These are phyloP conservation scores for Phania funesta DNA, from an alignment of 2,888 invertebrate genomes.

Conservation along the genomic window DNA sequence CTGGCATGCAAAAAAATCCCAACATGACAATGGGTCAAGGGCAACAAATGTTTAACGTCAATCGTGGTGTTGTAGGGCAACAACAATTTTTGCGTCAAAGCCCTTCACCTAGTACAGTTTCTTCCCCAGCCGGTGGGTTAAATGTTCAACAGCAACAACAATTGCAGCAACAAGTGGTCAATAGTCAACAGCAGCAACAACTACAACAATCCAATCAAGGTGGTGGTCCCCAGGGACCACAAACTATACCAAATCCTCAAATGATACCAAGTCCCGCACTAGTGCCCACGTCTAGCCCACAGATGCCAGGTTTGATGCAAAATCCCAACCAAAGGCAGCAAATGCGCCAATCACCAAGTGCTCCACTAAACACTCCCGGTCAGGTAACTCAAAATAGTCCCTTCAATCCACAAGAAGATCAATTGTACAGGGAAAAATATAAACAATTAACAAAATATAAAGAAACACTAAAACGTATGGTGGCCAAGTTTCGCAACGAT, in stretches of 20 bases:
- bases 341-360: conserved; percentile 90
- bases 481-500: conserved; percentile 92
- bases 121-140: conserved; percentile 77
- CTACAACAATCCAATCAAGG: conserved; percentile 70
- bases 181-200: conserved; percentile 75
- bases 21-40: conserved; percentile 79
- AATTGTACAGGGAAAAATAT: conserved; percentile 95
- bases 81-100: conserved; percentile 90
- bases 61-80: conserved; percentile 85
- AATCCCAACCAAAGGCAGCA: conserved; percentile 81
- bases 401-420: conserved; percentile 88
- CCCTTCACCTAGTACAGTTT: conserved; percentile 85
- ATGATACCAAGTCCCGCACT: conserved; percentile 87
- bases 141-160: conserved; percentile 72
- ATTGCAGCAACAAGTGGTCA: conserved; percentile 69
- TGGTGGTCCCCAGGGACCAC: conserved; percentile 73
- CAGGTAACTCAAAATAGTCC: conserved; percentile 83
- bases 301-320: conserved; percentile 83
- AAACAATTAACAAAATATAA: conserved; percentile 96
- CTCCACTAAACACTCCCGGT: conserved; percentile 90
- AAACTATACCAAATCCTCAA: conserved; percentile 80
- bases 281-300: conserved; percentile 86
- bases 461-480: conserved; percentile 94
- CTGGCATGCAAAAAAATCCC: conserved; percentile 77
- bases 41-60: conserved; percentile 81